Evolutionary conservation across 2,888 invertebrate genomes (phyloP).

Genomic region (Aproaerema taeniolella): DNA sequence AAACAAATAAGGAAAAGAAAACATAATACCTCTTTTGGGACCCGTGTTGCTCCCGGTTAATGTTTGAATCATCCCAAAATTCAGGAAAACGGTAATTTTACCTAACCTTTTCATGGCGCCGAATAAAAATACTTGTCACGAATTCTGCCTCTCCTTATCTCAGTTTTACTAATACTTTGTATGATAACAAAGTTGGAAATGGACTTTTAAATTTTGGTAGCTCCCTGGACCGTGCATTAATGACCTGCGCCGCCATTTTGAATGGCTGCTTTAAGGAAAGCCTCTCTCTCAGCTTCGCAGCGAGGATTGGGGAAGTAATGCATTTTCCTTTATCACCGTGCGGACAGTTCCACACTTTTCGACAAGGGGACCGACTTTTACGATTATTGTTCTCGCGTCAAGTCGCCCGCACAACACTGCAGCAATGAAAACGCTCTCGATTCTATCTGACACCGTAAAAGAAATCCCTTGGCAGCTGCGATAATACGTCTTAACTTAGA

Average conservation of each 20-base stretch:
- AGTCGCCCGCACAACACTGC: slow-evolving; percentile 51
- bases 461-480: slow-evolving; percentile 3
- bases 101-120: slow-evolving; percentile 15
- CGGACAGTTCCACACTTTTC: slow-evolving; percentile 67
- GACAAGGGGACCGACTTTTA: slow-evolving; percentile 65
- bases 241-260: slow-evolving; percentile 63
- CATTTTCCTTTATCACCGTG: slow-evolving; percentile 72
- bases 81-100: slow-evolving; percentile 16
- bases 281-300: slow-evolving; percentile 36
- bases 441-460: slow-evolving; percentile 42
- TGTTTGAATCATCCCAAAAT: slow-evolving; percentile 21
- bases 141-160: slow-evolving; percentile 33
- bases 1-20: slow-evolving; percentile 10
- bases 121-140: slow-evolving; percentile 30
- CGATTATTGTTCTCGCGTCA: slow-evolving; percentile 60
- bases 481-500: slow-evolving; percentile 3
- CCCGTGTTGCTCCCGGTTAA: slow-evolving; percentile 7
- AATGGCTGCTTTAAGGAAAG: slow-evolving; percentile 60
- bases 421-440: slow-evolving; percentile 45
- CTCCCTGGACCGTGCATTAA: slow-evolving; percentile 59
- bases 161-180: slow-evolving; percentile 28
- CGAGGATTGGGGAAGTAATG: slow-evolving; percentile 63
- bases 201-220: slow-evolving; percentile 60
- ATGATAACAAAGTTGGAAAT: slow-evolving; percentile 53
- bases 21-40: slow-evolving; percentile 10